These are phyloP conservation scores for Datnioides undecimradiatus DNA, from an alignment of 2,113 vertebrate species.

Conservation along the genomic window DNA sequence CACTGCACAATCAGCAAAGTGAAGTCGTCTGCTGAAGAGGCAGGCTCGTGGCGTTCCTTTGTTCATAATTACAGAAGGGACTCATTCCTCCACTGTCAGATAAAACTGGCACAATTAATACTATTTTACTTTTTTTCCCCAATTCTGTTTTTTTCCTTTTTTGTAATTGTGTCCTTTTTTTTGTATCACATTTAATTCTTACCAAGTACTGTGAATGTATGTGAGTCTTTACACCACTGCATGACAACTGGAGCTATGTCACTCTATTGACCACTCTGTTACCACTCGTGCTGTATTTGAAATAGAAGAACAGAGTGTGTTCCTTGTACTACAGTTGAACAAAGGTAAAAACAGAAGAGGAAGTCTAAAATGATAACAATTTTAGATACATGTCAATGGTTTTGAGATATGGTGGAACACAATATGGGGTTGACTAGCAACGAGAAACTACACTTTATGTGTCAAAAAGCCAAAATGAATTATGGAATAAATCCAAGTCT, in stretches of 20 bases:
- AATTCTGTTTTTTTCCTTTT: neutral
- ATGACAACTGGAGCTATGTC: neutral
- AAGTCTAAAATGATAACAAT: neutral
- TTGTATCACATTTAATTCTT: neutral
- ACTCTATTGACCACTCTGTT: neutral
- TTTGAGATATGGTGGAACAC: neutral
- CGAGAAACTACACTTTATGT: neutral
- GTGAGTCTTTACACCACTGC: neutral
- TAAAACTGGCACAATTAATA: constrained; percentile 24
- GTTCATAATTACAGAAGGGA: constrained; percentile 27
- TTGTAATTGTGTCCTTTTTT: neutral
- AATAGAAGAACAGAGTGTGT: no score
- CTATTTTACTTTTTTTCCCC: neutral
- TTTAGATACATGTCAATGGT: neutral
- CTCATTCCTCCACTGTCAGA: constrained; percentile 14
- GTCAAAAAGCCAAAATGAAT: neutral
- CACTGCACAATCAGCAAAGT: constrained; percentile 20
- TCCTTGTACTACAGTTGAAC: neutral
- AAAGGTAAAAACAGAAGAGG: neutral
- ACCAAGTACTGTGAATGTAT: neutral
- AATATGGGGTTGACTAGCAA: neutral
- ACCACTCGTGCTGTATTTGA: neutral
- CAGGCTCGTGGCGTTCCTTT: constrained; percentile 15
- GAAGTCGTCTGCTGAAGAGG: constrained; percentile 9
- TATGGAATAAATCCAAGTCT: neutral